phyloP scores from a whole-genome alignment of 2,888 invertebrate species.

The Coecobrya sp. region DNA sequence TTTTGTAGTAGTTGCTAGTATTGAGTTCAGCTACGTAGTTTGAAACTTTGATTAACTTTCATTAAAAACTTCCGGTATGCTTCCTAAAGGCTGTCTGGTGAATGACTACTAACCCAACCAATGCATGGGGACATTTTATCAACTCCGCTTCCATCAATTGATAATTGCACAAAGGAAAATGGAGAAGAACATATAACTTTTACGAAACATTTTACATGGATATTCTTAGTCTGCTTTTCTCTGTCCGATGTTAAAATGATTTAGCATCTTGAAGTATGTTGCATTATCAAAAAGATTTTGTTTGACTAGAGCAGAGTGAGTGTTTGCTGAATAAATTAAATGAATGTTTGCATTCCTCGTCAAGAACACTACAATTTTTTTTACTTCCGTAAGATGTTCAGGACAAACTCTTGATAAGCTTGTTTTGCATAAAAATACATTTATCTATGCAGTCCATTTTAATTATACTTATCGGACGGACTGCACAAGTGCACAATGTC shows the following conservation, averaged over 20 bases:
- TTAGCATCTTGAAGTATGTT: neutral
- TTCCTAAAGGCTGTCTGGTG: neutral
- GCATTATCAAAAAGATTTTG: neutral
- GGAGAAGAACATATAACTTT: neutral
- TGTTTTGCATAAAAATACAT: neutral
- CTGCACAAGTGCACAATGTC: no score
- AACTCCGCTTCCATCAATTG: neutral
- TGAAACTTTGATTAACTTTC: neutral
- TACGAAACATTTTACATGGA: neutral
- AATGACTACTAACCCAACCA: neutral
- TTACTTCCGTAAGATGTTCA: neutral
- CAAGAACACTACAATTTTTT: neutral
- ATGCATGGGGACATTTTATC: neutral
- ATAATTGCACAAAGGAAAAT: neutral
- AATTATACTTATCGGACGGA: no score
- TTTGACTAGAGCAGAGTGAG: no score
- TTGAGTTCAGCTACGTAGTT: neutral
- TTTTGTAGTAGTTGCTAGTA: neutral
- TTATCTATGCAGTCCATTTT: no score
- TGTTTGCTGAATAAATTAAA: slow-evolving; percentile 18
- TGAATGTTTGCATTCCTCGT: neutral
- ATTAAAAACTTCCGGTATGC: neutral
- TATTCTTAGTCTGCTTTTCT: neutral
- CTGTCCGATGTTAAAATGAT: neutral
- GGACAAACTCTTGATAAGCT: neutral